Conservation (phyloP, 2,113 vertebrate species). For the Halichoeres trimaculatus region DNA sequence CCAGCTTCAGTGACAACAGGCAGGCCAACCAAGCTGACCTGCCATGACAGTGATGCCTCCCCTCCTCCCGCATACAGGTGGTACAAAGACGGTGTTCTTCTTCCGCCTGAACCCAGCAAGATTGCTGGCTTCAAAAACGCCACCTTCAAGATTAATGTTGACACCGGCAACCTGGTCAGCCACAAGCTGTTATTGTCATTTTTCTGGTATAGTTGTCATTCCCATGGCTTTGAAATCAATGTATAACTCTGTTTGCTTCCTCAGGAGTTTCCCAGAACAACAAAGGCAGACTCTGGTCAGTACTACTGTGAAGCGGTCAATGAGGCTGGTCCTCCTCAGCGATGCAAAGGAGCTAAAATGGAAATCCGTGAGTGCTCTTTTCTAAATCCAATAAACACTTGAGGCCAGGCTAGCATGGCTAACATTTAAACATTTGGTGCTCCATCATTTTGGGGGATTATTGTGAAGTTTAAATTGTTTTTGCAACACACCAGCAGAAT, state of each 20-base stretch:
- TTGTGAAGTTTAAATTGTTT: too few species aligned
- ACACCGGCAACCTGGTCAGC: slow-evolving; percentile 78
- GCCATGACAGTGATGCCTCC: slow-evolving; percentile 70
- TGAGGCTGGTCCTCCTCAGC: slow-evolving; percentile 64
- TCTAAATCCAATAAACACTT: background rate
- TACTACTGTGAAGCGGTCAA: slow-evolving; percentile 81
- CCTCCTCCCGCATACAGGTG: slow-evolving; percentile 79
- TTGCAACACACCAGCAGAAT: background rate
- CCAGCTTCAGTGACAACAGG: slow-evolving; percentile 77
- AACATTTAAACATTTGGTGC: too few species aligned
- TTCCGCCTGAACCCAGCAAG: slow-evolving; percentile 76
- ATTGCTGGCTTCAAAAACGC: slow-evolving; percentile 72
- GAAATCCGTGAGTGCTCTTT: slow-evolving; percentile 78
- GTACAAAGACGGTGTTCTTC: slow-evolving; percentile 71
- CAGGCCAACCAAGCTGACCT: slow-evolving; percentile 33
- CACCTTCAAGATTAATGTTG: slow-evolving; percentile 69
- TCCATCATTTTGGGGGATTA: too few species aligned
- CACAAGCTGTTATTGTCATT: background rate
- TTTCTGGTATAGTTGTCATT: background rate
- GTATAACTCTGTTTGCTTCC: background rate
- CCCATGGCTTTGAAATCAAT: background rate
- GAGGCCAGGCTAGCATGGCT: background rate
- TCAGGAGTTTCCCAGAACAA: slow-evolving; percentile 66
- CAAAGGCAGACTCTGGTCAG: slow-evolving; percentile 54
- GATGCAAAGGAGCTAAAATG: slow-evolving; percentile 63